Conservation (phyloP, 1,140 invertebrate species). For the Dinothrombium tinctorium region DNA sequence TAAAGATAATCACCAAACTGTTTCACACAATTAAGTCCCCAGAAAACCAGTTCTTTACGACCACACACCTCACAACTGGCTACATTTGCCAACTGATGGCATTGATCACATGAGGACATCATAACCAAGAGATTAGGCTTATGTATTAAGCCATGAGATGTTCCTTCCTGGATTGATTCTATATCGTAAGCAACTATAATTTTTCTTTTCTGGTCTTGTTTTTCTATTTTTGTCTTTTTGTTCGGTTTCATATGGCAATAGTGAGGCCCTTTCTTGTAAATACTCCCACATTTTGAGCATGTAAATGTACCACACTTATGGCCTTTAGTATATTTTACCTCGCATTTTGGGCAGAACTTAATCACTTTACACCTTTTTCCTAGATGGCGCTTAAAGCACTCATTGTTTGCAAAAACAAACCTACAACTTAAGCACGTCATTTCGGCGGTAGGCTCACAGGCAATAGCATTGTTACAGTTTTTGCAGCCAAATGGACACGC, state of each 20-base stretch:
- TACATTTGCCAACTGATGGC: background rate
- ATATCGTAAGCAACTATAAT: background rate
- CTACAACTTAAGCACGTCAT: background rate
- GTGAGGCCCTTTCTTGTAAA: background rate
- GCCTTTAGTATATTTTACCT: background rate
- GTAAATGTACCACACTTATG: background rate
- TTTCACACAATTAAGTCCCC: background rate
- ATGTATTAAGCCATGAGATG: background rate
- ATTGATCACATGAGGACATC: background rate
- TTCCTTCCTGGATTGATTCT: background rate
- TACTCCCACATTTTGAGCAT: background rate
- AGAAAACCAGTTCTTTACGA: background rate
- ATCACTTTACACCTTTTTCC: background rate
- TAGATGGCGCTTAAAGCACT: background rate
- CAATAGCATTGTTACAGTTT: background rate
- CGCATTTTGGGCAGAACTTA: background rate
- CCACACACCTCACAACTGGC: conserved; percentile 1
- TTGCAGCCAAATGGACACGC: background rate
- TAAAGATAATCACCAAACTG: background rate
- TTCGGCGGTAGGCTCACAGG: background rate
- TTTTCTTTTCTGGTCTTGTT: background rate
- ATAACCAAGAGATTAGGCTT: background rate
- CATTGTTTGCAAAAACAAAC: background rate
- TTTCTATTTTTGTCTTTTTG: background rate
- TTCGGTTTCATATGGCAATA: background rate